Percentiles rank a stretch among this genome's conserved stretches.
These are phyloP conservation scores for Terebella lapidaria DNA, from an alignment of 2,888 invertebrate genomes.

Conservation along the genomic window DNA sequence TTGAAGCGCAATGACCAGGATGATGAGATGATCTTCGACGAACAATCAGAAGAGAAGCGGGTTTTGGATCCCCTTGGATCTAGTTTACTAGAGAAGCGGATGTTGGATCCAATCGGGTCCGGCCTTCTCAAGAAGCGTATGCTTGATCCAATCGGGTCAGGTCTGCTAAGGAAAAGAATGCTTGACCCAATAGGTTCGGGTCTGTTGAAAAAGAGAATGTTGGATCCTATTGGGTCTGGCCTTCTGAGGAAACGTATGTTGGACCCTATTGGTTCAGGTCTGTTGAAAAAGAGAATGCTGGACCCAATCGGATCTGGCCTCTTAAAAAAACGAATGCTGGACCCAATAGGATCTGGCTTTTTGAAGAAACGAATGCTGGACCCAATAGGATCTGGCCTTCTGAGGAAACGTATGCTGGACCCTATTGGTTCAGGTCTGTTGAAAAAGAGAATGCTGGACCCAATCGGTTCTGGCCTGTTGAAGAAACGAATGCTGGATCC, in stretches of 20 bases:
- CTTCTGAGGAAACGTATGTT: not conserved
- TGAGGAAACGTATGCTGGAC: not conserved
- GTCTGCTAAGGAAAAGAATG: not conserved
- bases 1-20: too few species aligned
- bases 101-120: not conserved
- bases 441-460: not conserved
- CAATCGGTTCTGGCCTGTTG: not conserved
- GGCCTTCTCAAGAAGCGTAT: not conserved
- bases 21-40: not conserved
- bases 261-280: not conserved
- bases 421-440: not conserved
- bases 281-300: not conserved
- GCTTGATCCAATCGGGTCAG: not conserved
- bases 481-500: not conserved
- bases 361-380: not conserved
- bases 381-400: not conserved
- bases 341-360: not conserved
- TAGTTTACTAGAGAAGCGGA: not conserved
- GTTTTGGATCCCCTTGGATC: not conserved
- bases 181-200: not conserved
- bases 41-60: not conserved
- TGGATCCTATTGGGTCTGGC: not conserved
- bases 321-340: not conserved
- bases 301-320: not conserved
- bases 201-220: not conserved